phyloP scores from a whole-genome alignment of 2,113 vertebrate genomes.

The Cynocephalus volans region DNA sequence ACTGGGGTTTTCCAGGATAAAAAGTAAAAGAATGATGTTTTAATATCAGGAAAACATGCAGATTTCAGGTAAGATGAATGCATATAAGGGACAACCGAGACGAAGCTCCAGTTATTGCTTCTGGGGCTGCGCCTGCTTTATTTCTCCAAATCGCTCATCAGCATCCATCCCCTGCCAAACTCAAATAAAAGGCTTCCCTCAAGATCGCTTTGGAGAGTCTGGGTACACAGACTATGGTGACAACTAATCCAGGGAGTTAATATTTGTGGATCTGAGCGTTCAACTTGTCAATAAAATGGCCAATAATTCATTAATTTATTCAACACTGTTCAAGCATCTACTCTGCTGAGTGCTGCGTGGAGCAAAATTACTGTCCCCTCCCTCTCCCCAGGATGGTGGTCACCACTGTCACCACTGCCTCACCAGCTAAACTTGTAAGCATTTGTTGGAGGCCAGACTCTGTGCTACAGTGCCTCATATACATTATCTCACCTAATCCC shows the following conservation, averaged over 20 bases:
- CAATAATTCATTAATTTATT: not conserved
- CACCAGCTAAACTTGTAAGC: not conserved
- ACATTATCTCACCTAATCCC: not conserved
- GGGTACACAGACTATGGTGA: not conserved
- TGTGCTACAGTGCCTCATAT: accelerated
- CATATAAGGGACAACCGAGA: not conserved
- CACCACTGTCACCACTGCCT: not conserved
- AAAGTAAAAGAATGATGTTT: slow-evolving; percentile 25
- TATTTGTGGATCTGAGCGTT: not conserved
- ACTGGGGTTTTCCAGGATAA: not conserved
- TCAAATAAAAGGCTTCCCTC: not conserved
- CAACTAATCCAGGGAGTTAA: not conserved
- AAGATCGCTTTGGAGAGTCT: not conserved
- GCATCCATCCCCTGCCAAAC: not conserved
- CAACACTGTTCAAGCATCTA: not conserved
- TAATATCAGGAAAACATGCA: not conserved
- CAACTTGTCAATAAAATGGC: not conserved
- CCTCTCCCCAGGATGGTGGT: too few species aligned
- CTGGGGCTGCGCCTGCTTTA: not conserved
- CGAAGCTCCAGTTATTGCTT: not conserved
- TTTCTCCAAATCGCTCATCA: not conserved
- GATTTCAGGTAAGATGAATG: not conserved
- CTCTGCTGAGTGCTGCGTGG: accelerated
- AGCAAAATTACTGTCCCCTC: not conserved
- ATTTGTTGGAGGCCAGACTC: not conserved